Base-by-base conservation (phyloP, 2,797 vertebrate genomes). In the Mastacembelus armatus region DNA sequence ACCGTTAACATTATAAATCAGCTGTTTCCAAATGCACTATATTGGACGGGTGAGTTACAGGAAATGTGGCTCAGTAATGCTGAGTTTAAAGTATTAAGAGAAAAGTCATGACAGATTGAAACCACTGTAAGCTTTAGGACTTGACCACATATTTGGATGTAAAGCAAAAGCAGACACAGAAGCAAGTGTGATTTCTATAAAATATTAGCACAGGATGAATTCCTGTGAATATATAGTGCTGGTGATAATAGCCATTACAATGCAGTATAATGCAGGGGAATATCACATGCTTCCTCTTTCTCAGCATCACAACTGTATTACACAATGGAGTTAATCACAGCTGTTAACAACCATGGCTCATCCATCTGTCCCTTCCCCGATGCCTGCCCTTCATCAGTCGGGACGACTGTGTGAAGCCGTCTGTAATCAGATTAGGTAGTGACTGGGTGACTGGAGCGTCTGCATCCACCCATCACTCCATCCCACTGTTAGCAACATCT, bases 341-440 rank as follows among this genome's bases (percentile, higher is more conserved):
- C 85, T 85, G 85, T 81, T 86, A 83, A 87, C 80, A 80, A 57
- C 77, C 77, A 16, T 18, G 18, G 67, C 77, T 77, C 50, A 16
- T 78, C 85, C 79, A 84, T 89, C 88, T 91, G 83, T 72, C 86
- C 74, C 29, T 4, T 68, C 76, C 67, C 71, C 62, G 49, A 52
- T 66, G 74, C 47, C 68, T 61, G 48, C 74, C 58, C 84, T 52
- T 62, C 74, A 74, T 76, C 78, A 56, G 78, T 27, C 56, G 21
- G 69, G 61, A 55, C 21, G 48, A 72, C 75, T 67, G 83, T 80
- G 80, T 71, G 78, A 85, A 83, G 74, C 84, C 10, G 50, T 48
- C 77, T 85, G 83, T 89, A 90, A 91, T 91, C 86, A 87, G 86
- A 91, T 91, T 90, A 90, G 63, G 68, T 82, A 83, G 73, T 10